These are phyloP conservation scores for Minunthozetes semirufus DNA, from an alignment of 2,888 invertebrate species.

Conservation along the genomic window DNA sequence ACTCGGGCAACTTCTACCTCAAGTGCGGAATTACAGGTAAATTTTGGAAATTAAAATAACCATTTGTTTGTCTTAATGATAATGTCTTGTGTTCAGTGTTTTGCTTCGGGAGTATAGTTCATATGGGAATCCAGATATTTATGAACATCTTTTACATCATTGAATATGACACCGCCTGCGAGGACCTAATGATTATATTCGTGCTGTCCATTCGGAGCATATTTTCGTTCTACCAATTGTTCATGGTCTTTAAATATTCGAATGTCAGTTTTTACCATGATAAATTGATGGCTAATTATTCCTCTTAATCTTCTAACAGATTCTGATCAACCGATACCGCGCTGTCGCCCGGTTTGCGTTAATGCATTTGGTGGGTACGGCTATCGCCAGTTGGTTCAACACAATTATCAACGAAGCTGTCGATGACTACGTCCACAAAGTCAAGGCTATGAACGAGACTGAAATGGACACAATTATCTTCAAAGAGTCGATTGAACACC, in stretches of 20 bases:
- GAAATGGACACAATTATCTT: neutral
- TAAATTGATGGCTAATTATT: neutral
- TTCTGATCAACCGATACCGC: conserved; percentile 56
- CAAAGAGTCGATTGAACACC: neutral
- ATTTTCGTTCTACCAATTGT: conserved; percentile 68
- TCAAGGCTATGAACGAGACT: conserved; percentile 2
- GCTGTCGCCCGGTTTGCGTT: conserved; percentile 63
- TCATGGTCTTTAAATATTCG: conserved; percentile 73
- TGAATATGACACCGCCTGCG: conserved; percentile 56
- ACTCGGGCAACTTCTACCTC: conserved; percentile 65
- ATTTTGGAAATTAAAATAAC: conserved; percentile 24
- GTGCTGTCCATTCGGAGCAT: conserved; percentile 63
- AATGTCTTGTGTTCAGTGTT: conserved; percentile 54
- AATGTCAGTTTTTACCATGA: conserved; percentile 56
- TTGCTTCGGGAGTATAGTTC: conserved; percentile 68
- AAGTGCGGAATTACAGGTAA: conserved; percentile 66
- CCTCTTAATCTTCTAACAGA: conserved; percentile 47
- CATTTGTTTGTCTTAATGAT: conserved; percentile 24
- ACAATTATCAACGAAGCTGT: conserved; percentile 67
- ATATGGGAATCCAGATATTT: conserved; percentile 62
- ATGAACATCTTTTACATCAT: conserved; percentile 60
- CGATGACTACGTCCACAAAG: conserved; percentile 53
- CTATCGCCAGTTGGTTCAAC: conserved; percentile 71
- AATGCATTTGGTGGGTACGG: conserved; percentile 72
- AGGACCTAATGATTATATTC: conserved; percentile 51